Percentiles rank a stretch among this genome's conserved stretches.
These are phyloP conservation scores for Drosophila falleni DNA, from an alignment of 2,888 invertebrate species.

Conservation along the genomic window DNA sequence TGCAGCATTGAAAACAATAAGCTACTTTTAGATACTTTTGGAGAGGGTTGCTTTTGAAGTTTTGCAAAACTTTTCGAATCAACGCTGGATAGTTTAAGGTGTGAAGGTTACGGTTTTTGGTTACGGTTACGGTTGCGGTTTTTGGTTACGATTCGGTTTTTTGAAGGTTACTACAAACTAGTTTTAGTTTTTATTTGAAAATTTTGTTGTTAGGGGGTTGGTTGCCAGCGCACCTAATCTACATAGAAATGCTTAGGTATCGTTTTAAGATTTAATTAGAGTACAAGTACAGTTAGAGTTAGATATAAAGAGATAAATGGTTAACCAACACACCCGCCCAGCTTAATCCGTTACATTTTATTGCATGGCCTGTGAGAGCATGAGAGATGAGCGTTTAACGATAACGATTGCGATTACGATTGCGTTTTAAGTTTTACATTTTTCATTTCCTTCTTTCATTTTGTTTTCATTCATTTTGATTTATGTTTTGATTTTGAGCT, in stretches of 20 bases:
- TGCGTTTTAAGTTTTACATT: slow-evolving; percentile 46
- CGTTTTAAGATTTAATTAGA: slow-evolving; percentile 33
- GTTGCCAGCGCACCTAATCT: slow-evolving; percentile 21
- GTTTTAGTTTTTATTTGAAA: slow-evolving; percentile 5
- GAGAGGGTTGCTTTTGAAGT: slow-evolving; percentile 28
- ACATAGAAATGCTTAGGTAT: slow-evolving; percentile 25
- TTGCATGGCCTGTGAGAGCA: slow-evolving; percentile 65
- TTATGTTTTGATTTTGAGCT: slow-evolving; percentile 28
- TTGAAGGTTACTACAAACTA: slow-evolving; percentile 27
- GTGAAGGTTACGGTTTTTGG: slow-evolving; percentile 28
- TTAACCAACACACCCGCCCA: slow-evolving; percentile 79
- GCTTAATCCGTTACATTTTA: slow-evolving; percentile 59
- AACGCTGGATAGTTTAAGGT: slow-evolving; percentile 43
- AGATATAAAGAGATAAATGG: slow-evolving; percentile 34
- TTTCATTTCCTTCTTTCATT: slow-evolving; percentile 4
- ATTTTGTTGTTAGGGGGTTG: slow-evolving; percentile 11
- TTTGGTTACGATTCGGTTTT: slow-evolving; percentile 19
- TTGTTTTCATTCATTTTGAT: slow-evolving; percentile 15
- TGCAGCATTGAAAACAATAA: slow-evolving; percentile 26
- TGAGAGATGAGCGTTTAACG: slow-evolving; percentile 70
- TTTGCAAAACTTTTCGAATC: slow-evolving; percentile 39
- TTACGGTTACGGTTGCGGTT: slow-evolving; percentile 34
- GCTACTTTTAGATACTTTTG: slow-evolving; percentile 31
- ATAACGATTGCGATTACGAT: slow-evolving; percentile 42
- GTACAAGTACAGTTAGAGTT: slow-evolving; percentile 48